Percentiles rank a stretch among this genome's conserved stretches.
These are phyloP conservation scores for Acrocera orbiculus DNA, from an alignment of 2,888 invertebrate genomes.

Conservation along the genomic window DNA sequence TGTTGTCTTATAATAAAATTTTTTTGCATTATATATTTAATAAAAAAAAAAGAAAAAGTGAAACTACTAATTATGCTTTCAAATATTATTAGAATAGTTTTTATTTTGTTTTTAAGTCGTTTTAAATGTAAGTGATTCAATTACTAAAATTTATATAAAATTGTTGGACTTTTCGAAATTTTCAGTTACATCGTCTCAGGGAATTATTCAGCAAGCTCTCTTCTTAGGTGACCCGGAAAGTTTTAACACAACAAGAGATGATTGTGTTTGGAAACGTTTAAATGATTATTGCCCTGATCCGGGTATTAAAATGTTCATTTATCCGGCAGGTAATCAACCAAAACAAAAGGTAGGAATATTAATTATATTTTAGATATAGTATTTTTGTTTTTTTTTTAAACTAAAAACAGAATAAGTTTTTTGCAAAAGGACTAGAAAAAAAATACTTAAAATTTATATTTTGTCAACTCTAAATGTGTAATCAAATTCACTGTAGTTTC, in stretches of 20 bases:
- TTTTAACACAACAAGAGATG: slow-evolving; percentile 42
- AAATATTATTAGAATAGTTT: no score
- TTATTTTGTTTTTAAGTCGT: no score
- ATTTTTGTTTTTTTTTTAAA: slow-evolving; percentile 1
- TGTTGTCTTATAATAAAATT: no score
- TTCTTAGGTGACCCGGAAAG: slow-evolving; percentile 40
- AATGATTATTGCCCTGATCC: slow-evolving; percentile 53
- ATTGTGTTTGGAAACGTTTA: slow-evolving; percentile 51
- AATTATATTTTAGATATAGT: no score
- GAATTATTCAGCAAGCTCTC: slow-evolving; percentile 33
- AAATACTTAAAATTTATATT: no score
- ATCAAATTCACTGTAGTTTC: no score
- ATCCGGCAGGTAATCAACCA: slow-evolving; percentile 37
- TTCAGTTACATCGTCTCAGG: slow-evolving; percentile 11
- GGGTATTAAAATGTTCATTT: slow-evolving; percentile 45
- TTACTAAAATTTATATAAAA: background rate
- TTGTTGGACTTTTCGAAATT: background rate
- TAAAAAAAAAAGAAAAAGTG: no score
- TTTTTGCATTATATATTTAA: no score
- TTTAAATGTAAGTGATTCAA: no score
- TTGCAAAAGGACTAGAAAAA: no score
- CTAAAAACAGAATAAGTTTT: slow-evolving; percentile 3
- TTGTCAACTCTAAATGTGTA: no score
- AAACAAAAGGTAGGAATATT: slow-evolving; percentile 31
- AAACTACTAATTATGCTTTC: no score